phyloP scores from a whole-genome alignment of 2,888 invertebrate genomes.

The Noctuana brunneofusca region DNA sequence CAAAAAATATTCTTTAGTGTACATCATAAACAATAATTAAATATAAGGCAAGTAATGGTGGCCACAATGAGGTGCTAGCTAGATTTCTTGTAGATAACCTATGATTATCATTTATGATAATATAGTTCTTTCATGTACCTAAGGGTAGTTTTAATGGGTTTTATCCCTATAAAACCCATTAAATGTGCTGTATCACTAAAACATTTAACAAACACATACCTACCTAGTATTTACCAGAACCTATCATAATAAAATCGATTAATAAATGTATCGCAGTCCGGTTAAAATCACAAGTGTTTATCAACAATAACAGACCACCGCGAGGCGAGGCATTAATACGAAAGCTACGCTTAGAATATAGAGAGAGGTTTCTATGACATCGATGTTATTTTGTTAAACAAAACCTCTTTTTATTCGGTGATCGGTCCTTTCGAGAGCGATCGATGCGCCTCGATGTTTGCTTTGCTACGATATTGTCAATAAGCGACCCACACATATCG shows the following conservation, averaged over 20 bases:
- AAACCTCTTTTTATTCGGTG: slow-evolving; percentile 54
- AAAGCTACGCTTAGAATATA: slow-evolving; percentile 44
- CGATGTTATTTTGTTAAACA: slow-evolving; percentile 64
- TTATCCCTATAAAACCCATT: too few species aligned
- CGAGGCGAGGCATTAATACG: slow-evolving; percentile 28
- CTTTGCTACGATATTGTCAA: slow-evolving; percentile 46
- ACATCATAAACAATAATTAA: too few species aligned
- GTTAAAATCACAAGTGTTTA: slow-evolving; percentile 52
- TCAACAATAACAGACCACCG: slow-evolving; percentile 63
- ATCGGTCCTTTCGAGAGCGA: slow-evolving; percentile 50
- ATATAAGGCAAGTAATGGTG: too few species aligned
- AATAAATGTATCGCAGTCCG: slow-evolving; percentile 37
- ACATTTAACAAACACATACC: not conserved
- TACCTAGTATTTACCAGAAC: slow-evolving; percentile 5
- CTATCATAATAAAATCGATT: slow-evolving; percentile 30
- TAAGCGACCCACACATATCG: slow-evolving; percentile 41
- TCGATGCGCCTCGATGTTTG: slow-evolving; percentile 42
- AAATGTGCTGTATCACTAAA: slow-evolving; percentile 1
- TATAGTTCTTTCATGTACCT: too few species aligned
- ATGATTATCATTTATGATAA: too few species aligned
- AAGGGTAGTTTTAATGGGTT: too few species aligned
- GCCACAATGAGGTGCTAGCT: too few species aligned
- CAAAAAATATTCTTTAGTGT: too few species aligned
- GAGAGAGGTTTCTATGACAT: slow-evolving; percentile 53
- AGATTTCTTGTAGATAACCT: too few species aligned